A percentile compares a stretch with the other conserved stretches of the same genome.
These are phyloP conservation scores for Athetis lepigone DNA, from an alignment of 2,888 invertebrate genomes.

Conservation along the genomic window DNA sequence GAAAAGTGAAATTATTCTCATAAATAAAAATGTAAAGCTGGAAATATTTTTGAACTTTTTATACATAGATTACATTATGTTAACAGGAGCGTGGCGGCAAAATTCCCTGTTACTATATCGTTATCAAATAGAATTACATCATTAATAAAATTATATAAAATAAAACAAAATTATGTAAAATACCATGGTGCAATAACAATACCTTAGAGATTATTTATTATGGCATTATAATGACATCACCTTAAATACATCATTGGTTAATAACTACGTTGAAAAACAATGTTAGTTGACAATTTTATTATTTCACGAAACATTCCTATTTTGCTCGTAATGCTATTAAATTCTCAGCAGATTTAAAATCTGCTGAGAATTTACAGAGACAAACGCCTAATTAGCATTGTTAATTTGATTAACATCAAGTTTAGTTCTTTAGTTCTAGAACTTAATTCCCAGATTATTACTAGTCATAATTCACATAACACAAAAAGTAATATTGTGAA, in stretches of 20 bases:
- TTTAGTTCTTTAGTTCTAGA: constrained; percentile 2
- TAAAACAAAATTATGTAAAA: neutral
- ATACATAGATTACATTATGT: no score
- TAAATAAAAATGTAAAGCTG: no score
- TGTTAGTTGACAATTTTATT: neutral
- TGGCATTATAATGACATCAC: constrained; percentile 11
- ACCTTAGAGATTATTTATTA: neutral
- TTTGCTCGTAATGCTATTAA: neutral
- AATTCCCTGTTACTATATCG: neutral
- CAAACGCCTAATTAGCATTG: constrained; percentile 20
- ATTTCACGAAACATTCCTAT: neutral
- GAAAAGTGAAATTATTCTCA: rapidly evolving
- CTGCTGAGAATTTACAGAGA: no score
- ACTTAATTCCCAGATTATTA: constrained; percentile 33
- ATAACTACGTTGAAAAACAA: neutral
- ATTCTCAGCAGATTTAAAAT: constrained; percentile 14
- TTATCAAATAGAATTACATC: constrained; percentile 5
- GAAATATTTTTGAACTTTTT: no score
- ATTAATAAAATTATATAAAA: no score
- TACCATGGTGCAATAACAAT: neutral
- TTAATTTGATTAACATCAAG: neutral
- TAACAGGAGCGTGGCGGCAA: no score
- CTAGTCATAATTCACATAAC: constrained; percentile 26
- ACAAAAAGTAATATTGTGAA: constrained; percentile 21
- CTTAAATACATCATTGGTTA: neutral